Base-by-base conservation (phyloP, 2,888 invertebrate genomes). In the Cantharis nigra region DNA sequence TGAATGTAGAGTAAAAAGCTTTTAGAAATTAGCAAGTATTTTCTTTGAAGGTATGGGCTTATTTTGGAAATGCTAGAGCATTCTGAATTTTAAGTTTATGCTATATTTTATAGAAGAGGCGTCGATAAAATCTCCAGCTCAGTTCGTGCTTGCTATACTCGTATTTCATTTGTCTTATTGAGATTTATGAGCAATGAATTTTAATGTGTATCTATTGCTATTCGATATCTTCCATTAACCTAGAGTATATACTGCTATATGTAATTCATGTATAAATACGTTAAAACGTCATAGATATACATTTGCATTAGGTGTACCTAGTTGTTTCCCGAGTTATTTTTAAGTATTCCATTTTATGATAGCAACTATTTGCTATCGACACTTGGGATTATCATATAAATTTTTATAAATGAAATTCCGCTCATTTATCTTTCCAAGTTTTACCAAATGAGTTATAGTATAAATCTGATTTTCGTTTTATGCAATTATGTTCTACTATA, bases 141-240 rank as follows among this genome's bases (percentile, higher is more conserved):
- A 78, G 70, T 78, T 78, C 78, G 78, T 75, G 78, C 75, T 75
- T 72, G 72, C 78, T 75, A 75, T 75, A 73, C 72, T 78, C 78
- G 76, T 78, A 81, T 81, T 81, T 81, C 80, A 81, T 79, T 79
- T 80, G 78, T 78, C 76, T 81, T 81, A 81, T 81, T 81, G 80
- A 81, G 80, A 81, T 79, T 81, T 81, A 81, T 81, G 81, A 80
- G 80, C 80, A 80, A 79, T 81, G 81, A 79, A 81, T 77, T 79
- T 79, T 81, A 80, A 81, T 80, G 81, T 78, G 79, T 81, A 76
- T 74, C 79, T 80, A 79, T 81, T 79, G 81, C 79, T 78, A 75
- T 80, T 80, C 77, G 77, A 78, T 78, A 78, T 78, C 78, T 78
- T 78, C 65, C 78, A 78, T 78, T 78, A 75, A 71, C 69, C 72